phyloP scores from a whole-genome alignment of 2,113 vertebrate genomes.

The Anarhynchus alexandrinus region DNA sequence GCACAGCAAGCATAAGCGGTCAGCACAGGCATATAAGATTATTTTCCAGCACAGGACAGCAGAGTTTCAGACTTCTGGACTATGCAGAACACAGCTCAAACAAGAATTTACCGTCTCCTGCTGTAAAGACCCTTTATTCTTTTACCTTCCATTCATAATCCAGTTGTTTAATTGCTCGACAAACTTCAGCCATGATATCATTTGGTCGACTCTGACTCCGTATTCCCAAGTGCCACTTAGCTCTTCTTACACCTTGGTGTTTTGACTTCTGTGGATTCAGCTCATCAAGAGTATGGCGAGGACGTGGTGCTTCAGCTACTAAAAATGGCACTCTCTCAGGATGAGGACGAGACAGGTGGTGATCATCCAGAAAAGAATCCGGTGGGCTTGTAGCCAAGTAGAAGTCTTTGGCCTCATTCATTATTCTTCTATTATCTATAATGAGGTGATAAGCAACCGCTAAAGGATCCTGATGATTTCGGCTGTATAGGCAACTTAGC shows the following conservation, averaged over 20 bases:
- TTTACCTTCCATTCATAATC: conserved; percentile 99
- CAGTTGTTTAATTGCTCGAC: conserved; percentile 95
- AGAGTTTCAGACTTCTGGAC: background rate
- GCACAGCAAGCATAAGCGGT: background rate
- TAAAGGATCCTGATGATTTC: conserved; percentile 94
- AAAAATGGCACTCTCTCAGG: conserved; percentile 94
- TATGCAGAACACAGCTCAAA: background rate
- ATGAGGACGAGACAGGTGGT: conserved; percentile 85
- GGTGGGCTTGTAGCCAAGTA: conserved; percentile 96
- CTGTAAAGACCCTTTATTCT: background rate
- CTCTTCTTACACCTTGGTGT: conserved; percentile 91
- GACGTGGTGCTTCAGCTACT: conserved; percentile 86
- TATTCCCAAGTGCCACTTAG: conserved; percentile 98
- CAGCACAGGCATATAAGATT: background rate
- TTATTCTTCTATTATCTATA: conserved; percentile 98
- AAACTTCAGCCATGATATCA: conserved; percentile 98
- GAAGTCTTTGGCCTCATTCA: conserved; percentile 98
- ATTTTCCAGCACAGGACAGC: background rate
- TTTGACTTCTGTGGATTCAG: conserved; percentile 98
- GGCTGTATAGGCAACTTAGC: conserved; percentile 89
- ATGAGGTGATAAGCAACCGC: conserved; percentile 97
- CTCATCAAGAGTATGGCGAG: conserved; percentile 93
- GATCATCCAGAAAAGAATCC: conserved; percentile 94
- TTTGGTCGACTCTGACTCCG: conserved; percentile 95
- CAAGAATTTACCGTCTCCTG: background rate